Evolutionary conservation across 2,113 vertebrate species (phyloP), one percentile per base, ranked within the genome.

Genomic region (Microcebus jonahi): DNA sequence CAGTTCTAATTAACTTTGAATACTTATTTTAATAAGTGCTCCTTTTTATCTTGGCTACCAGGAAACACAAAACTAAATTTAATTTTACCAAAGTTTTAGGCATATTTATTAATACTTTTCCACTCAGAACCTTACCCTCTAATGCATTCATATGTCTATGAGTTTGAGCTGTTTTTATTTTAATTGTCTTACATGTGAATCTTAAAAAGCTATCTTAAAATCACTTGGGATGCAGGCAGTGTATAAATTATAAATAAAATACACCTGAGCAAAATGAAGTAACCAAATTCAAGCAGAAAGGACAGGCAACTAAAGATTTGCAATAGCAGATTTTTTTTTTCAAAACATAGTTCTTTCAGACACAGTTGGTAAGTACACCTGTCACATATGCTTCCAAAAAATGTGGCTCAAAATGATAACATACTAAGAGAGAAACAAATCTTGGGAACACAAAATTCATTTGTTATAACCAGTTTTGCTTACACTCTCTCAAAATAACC

Each of bases 391-490:
- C 91, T 96, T 97, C 95, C 96, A 95, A 97, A 96, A 97, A 97
- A 92, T 94, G 76, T 71, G 96, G 59, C 81, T 96, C 25, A 90
- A 73, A 97, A 97, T 97, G 93, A 96, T 97, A 98, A 96, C 89
- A 95, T 76, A 95, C 68, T 92, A 95, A 96, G 88, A 98, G 79
- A 96, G 97, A 97, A 96, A 96, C 73, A 97, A 97, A 97, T 76
- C 91, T 94, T 39, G 42, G 63, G 82, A 94, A 97, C 95, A 42
- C 29, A 83, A 97, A 96, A 97, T 97, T 97, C 96, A 94, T 97
- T 97, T 96, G 96, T 97, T 98, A 97, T 82, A 97, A 87, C 73
- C 89, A 97, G 97, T 97, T 98, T 97, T 96, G 82, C 96, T 97
- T 95, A 97, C 96, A 97, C 85, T 63, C 71, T 97, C 96, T 97